Conservation (phyloP, 92 coral and sea anemone genomes). For the Bergia puertoricense region DNA sequence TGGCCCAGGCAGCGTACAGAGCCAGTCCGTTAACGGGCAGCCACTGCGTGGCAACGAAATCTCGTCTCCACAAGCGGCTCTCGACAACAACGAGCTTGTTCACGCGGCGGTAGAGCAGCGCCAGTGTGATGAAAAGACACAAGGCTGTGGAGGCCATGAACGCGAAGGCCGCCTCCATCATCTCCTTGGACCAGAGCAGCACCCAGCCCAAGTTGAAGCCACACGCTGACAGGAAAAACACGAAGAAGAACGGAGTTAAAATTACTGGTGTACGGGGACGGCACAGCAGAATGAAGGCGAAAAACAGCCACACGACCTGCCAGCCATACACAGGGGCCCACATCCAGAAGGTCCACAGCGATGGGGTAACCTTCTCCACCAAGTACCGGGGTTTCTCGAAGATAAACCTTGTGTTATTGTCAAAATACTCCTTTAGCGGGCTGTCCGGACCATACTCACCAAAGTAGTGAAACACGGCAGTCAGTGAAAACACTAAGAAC, state of each 20-base stretch:
- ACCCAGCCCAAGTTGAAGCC: slow-evolving; percentile 89
- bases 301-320: slow-evolving; percentile 81
- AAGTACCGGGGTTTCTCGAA: slow-evolving; percentile 60
- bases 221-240: slow-evolving; percentile 69
- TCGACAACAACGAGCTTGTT: slow-evolving; percentile 52
- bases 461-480: slow-evolving; percentile 81
- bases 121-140: slow-evolving; percentile 64
- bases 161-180: slow-evolving; percentile 70
- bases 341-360: slow-evolving; percentile 85
- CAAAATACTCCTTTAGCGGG: slow-evolving; percentile 65
- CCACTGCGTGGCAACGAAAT: slow-evolving; percentile 70
- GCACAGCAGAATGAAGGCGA: slow-evolving; percentile 71
- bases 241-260: slow-evolving; percentile 73
- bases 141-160: slow-evolving; percentile 65
- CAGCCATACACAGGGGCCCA: slow-evolving; percentile 89
- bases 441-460: slow-evolving; percentile 75
- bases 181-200: slow-evolving; percentile 71
- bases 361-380: slow-evolving; percentile 68
- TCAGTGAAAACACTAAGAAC: slow-evolving; percentile 70
- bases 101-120: slow-evolving; percentile 69
- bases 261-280: slow-evolving; percentile 75
- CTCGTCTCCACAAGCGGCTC: slow-evolving; percentile 71
- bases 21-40: slow-evolving; percentile 82
- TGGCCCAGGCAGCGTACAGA: slow-evolving; percentile 86
- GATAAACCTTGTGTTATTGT: slow-evolving; percentile 65